These are phyloP conservation scores for Lamellibrachia satsuma DNA, from an alignment of 2,888 invertebrate genomes.

Conservation along the genomic window DNA sequence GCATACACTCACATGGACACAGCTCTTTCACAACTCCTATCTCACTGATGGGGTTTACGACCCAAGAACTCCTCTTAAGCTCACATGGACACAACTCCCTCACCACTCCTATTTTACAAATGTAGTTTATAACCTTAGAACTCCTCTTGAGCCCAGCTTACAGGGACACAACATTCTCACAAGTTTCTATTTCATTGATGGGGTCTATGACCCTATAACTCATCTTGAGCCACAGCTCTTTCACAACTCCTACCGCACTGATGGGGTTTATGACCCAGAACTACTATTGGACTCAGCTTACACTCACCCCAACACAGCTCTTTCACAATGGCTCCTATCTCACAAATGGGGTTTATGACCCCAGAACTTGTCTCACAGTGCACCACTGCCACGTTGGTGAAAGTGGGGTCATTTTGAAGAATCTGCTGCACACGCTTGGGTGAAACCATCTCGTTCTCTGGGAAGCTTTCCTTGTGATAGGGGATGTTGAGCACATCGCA, in stretches of 20 bases:
- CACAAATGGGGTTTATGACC: constrained; percentile 65
- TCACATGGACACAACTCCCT: constrained; percentile 55
- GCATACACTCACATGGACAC: constrained; percentile 48
- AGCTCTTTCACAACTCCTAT: constrained; percentile 53
- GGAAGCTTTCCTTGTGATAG: constrained; percentile 56
- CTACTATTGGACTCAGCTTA: constrained; percentile 59
- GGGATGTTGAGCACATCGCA: constrained; percentile 62
- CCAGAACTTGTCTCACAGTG: constrained; percentile 69
- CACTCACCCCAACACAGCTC: constrained; percentile 51
- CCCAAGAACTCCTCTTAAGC: not conserved
- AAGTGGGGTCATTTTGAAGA: constrained; percentile 51
- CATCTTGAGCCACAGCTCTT: constrained; percentile 59
- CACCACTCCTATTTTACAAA: constrained; percentile 46
- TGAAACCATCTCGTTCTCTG: constrained; percentile 61
- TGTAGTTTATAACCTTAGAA: no score
- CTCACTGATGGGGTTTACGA: no score
- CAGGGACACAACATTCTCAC: constrained; percentile 58
- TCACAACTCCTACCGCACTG: constrained; percentile 62
- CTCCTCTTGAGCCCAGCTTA: constrained; percentile 29
- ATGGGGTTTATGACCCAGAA: constrained; percentile 67
- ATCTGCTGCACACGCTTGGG: constrained; percentile 49
- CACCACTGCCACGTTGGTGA: constrained; percentile 64
- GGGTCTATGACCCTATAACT: constrained; percentile 67
- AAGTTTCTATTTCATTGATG: constrained; percentile 62
- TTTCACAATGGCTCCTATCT: constrained; percentile 63